phyloP scores from a whole-genome alignment of 2,797 vertebrate species.

The Apodemus agrarius region DNA sequence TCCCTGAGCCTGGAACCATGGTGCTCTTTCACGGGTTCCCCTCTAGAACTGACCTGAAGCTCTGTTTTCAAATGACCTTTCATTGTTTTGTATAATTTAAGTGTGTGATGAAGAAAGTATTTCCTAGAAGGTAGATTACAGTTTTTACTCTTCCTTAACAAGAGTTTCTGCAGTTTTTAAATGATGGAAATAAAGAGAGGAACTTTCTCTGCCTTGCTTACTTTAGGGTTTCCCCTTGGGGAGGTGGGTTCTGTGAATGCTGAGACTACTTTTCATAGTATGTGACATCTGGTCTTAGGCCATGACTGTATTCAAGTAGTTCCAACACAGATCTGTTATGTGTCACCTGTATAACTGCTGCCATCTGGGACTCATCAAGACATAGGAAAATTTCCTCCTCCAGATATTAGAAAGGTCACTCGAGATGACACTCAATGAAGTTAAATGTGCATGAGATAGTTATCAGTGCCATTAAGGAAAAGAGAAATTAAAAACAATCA shows the following conservation, averaged over 20 bases:
- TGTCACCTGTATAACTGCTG: not conserved
- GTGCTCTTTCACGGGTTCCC: not conserved
- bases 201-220: not conserved
- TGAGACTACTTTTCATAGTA: not conserved
- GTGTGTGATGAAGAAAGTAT: conserved; percentile 4
- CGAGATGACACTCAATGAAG: not conserved
- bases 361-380: not conserved
- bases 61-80: not conserved
- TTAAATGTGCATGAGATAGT: not conserved
- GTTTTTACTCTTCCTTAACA: not conserved
- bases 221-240: not conserved
- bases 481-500: not conserved
- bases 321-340: not conserved
- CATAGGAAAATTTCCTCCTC: not conserved
- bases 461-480: not conserved
- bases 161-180: not conserved
- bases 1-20: not conserved
- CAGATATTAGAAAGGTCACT: not conserved
- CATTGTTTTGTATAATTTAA: not conserved
- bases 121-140: not conserved
- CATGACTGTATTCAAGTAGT: not conserved
- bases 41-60: not conserved
- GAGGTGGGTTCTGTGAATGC: not conserved
- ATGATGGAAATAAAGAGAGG: conserved; percentile 8
- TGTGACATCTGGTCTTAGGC: not conserved